Evolutionary conservation across 2,113 vertebrate genomes (phyloP).

Genomic region (Aegithalos caudatus): DNA sequence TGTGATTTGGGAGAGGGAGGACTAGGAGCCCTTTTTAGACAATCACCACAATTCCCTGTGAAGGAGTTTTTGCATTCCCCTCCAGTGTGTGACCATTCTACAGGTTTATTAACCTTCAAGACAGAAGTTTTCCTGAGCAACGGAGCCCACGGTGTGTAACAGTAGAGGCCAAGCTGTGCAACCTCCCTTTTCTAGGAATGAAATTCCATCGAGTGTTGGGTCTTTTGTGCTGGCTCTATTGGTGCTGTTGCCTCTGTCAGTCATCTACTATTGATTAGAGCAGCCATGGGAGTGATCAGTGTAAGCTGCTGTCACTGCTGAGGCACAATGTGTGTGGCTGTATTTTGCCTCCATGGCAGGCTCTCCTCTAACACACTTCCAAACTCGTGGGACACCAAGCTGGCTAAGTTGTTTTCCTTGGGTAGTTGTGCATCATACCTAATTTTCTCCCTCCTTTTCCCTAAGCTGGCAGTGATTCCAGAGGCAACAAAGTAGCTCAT

Average conservation of each 20-base stretch:
- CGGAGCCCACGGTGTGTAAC: accelerated
- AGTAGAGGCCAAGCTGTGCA: not conserved
- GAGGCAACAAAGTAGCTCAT: conserved; percentile 8
- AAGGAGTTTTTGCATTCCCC: not conserved
- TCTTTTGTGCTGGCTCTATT: not conserved
- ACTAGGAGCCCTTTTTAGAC: not conserved
- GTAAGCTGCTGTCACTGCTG: not conserved
- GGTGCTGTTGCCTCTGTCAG: not conserved
- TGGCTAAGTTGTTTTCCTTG: not conserved
- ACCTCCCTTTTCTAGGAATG: not conserved
- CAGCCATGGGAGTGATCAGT: not conserved
- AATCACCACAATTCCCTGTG: not conserved
- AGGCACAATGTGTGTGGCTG: not conserved
- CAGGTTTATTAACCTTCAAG: not conserved
- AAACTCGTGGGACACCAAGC: accelerated
- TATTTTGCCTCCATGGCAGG: not conserved
- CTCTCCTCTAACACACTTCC: not conserved
- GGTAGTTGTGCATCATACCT: not conserved
- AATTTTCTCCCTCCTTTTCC: not conserved
- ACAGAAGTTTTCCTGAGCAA: not conserved
- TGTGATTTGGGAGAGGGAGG: not conserved
- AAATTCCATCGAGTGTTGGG: not conserved
- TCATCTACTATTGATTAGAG: not conserved
- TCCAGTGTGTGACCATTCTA: not conserved
- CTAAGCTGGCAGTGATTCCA: not conserved